Percentiles rank a stretch among this genome's conserved stretches.
Evolutionary conservation across 2,888 invertebrate genomes (phyloP).

Genomic region (Tipula vernalis): DNA sequence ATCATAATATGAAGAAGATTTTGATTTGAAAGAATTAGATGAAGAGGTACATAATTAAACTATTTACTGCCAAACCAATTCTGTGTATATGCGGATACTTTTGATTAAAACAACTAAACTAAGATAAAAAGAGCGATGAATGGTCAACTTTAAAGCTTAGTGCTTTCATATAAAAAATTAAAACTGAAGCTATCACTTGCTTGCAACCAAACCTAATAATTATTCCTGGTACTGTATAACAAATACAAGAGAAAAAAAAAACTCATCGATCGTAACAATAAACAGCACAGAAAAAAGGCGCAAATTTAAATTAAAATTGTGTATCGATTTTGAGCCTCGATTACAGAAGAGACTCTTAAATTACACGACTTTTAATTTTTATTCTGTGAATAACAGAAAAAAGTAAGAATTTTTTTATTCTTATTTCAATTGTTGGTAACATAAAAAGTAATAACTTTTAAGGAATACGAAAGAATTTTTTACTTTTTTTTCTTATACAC

Average conservation of each 20-base stretch:
- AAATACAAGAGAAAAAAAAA: not conserved
- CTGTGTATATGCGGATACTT: too few species aligned
- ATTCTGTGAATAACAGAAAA: not conserved
- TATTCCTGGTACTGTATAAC: not conserved
- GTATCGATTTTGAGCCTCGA: not conserved
- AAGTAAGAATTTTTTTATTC: not conserved
- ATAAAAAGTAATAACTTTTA: not conserved
- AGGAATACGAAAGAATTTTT: not conserved
- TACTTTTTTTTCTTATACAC: not conserved
- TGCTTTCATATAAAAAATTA: too few species aligned
- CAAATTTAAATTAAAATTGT: not conserved
- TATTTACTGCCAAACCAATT: too few species aligned
- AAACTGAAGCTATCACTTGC: too few species aligned
- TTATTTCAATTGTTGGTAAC: not conserved
- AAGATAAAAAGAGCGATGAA: too few species aligned
- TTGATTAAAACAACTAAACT: too few species aligned
- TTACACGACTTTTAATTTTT: slow-evolving; percentile 1
- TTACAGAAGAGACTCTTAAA: not conserved
- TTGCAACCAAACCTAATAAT: not conserved
- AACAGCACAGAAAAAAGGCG: not conserved
- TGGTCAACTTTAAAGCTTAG: too few species aligned
- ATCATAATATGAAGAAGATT: too few species aligned
- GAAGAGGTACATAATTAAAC: too few species aligned
- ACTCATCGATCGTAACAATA: not conserved
- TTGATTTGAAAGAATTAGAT: too few species aligned